A percentile compares a stretch with the other conserved stretches of the same genome.
Evolutionary conservation across 2,113 vertebrate species (phyloP).

Genomic region (Corydoras maculifer): DNA sequence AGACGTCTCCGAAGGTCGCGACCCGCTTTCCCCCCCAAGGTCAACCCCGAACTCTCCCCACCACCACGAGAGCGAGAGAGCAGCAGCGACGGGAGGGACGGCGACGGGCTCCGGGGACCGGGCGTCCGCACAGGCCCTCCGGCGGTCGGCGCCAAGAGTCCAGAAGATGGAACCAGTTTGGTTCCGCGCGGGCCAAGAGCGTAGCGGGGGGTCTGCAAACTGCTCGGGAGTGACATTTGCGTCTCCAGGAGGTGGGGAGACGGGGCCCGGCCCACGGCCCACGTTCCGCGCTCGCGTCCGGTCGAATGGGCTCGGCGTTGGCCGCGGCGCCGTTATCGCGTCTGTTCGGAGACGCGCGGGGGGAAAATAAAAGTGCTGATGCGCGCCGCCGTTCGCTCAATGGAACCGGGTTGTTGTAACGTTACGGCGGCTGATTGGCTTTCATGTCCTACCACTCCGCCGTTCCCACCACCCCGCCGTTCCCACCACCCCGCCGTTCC

Average conservation of each 20-base stretch:
- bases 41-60: slow-evolving; percentile 2
- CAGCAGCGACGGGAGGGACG: slow-evolving; percentile 1
- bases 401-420: slow-evolving; percentile 68
- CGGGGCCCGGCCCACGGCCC: slow-evolving; percentile 59
- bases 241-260: slow-evolving; percentile 70
- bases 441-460: slow-evolving; percentile 64
- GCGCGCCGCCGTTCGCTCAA: slow-evolving; percentile 60
- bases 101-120: slow-evolving; percentile 49
- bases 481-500: no score
- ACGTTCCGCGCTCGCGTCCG: slow-evolving; percentile 51
- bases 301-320: slow-evolving; percentile 58
- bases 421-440: slow-evolving; percentile 69
- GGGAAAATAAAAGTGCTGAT: slow-evolving; percentile 58
- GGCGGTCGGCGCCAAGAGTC: slow-evolving; percentile 61
- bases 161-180: slow-evolving; percentile 73
- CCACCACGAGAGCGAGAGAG: not conserved
- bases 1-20: slow-evolving; percentile 26
- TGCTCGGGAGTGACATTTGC: slow-evolving; percentile 77
- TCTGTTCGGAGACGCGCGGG: slow-evolving; percentile 22
- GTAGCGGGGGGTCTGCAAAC: slow-evolving; percentile 74
- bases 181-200: slow-evolving; percentile 66
- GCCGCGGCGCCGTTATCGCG: slow-evolving; percentile 48
- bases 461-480: no score
- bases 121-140: slow-evolving; percentile 40
- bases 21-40: slow-evolving; percentile 10